These are phyloP conservation scores for Furnarius figulus DNA, from an alignment of 2,113 vertebrate species.

Conservation along the genomic window DNA sequence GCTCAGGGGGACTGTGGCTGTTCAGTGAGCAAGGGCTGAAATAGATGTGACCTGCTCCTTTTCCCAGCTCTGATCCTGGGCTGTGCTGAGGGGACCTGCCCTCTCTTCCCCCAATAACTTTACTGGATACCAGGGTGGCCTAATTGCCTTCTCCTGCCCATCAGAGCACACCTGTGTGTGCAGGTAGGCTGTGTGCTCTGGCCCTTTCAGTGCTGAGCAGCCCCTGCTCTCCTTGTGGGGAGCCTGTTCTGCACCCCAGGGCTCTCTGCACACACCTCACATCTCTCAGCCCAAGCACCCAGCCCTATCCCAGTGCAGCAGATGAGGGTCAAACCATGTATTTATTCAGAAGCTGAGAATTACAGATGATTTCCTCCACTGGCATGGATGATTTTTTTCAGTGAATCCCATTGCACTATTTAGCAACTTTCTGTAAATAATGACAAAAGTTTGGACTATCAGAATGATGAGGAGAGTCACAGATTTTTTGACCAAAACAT, in stretches of 20 bases:
- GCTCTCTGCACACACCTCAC: neutral
- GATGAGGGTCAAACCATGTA: neutral
- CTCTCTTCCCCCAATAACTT: neutral
- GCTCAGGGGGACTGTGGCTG: neutral
- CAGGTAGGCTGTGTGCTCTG: neutral
- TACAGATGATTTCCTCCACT: neutral
- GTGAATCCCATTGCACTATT: neutral
- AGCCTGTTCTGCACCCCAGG: accelerated
- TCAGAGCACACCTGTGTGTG: neutral
- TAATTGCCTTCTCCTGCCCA: neutral
- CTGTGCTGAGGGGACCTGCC: neutral
- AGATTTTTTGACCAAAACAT: neutral
- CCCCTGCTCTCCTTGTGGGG: neutral
- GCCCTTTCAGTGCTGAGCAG: neutral
- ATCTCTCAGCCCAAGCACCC: neutral
- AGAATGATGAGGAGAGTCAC: accelerated
- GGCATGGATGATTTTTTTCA: accelerated
- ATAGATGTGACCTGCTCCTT: too few species aligned
- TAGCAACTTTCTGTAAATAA: neutral
- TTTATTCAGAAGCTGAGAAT: neutral
- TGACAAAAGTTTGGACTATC: neutral
- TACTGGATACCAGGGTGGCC: neutral
- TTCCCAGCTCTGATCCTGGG: too few species aligned
- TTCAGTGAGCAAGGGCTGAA: accelerated
- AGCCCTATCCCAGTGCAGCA: neutral